A percentile compares a stretch with the other conserved stretches of the same genome.
phyloP scores from a whole-genome alignment of 2,797 vertebrate genomes.

The Simalia tracyae region DNA sequence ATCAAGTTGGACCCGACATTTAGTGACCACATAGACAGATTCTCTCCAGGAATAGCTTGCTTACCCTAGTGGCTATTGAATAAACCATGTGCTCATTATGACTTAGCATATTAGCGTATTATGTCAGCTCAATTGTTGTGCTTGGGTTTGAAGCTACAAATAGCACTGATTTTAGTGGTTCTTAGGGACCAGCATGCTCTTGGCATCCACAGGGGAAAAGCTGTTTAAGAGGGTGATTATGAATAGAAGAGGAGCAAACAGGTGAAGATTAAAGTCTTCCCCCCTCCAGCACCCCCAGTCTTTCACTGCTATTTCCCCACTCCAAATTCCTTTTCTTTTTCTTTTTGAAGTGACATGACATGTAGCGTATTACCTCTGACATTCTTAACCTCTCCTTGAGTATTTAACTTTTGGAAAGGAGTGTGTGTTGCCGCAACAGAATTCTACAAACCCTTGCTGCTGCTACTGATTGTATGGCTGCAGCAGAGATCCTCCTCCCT shows the following conservation, averaged over 20 bases:
- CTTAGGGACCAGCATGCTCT: neutral
- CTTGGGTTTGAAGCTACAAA: neutral
- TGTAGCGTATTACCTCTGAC: neutral
- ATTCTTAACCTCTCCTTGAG: neutral
- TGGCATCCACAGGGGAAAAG: neutral
- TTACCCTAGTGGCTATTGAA: neutral
- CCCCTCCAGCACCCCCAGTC: neutral
- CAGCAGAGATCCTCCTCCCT: neutral
- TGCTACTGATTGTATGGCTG: neutral
- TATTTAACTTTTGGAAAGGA: conserved; percentile 10
- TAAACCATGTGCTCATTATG: neutral
- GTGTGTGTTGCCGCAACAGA: neutral
- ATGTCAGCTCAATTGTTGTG: neutral
- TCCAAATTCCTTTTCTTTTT: neutral
- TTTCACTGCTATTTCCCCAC: neutral
- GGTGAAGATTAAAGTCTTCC: neutral
- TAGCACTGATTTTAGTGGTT: neutral
- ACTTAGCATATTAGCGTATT: neutral
- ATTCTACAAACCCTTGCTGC: neutral
- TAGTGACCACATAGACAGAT: neutral
- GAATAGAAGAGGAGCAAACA: neutral
- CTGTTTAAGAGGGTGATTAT: neutral
- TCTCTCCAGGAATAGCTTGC: neutral
- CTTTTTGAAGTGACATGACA: neutral
- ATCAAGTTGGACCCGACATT: neutral